A percentile compares a stretch with the other conserved stretches of the same genome.
These are phyloP conservation scores for Nasonia oneida DNA, from an alignment of 2,888 invertebrate genomes.

Conservation along the genomic window DNA sequence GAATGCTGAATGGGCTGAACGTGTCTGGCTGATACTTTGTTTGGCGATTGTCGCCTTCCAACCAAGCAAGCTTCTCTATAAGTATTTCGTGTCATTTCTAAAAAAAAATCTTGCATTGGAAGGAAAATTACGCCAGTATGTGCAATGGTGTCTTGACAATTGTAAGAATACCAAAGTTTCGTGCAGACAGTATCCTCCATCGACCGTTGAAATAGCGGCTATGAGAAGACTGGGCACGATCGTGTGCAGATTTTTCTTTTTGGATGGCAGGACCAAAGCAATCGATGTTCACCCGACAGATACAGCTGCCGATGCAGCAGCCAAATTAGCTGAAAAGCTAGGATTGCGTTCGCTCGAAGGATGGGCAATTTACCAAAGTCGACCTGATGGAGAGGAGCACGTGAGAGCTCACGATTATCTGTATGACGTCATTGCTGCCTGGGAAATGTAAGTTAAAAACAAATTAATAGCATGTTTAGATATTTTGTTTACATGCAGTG, in stretches of 20 bases:
- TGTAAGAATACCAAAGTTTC: constrained; percentile 92
- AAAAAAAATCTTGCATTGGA: constrained; percentile 86
- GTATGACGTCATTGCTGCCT: constrained; percentile 95
- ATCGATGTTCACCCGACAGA: constrained; percentile 97
- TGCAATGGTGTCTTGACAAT: constrained; percentile 96
- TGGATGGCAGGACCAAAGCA: constrained; percentile 96
- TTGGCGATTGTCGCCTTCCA: constrained; percentile 95
- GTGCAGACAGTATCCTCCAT: constrained; percentile 91
- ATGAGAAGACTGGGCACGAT: constrained; percentile 95
- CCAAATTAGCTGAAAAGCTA: constrained; percentile 92
- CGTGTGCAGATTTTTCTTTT: constrained; percentile 95
- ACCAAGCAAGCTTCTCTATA: constrained; percentile 90
- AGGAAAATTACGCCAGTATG: constrained; percentile 89
- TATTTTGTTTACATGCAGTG: background rate
- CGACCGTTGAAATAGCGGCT: constrained; percentile 95
- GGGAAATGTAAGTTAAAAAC: constrained; percentile 88
- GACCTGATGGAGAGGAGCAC: constrained; percentile 93
- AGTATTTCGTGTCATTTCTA: constrained; percentile 89
- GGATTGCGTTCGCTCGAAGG: constrained; percentile 92
- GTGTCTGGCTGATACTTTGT: constrained; percentile 94
- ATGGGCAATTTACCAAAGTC: constrained; percentile 96
- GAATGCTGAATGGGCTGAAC: constrained; percentile 89
- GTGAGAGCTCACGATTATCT: constrained; percentile 94
- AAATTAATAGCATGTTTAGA: background rate
- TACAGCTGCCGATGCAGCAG: constrained; percentile 94